phyloP scores from a whole-genome alignment of 2,888 invertebrate species.

The Eulithis prunata region DNA sequence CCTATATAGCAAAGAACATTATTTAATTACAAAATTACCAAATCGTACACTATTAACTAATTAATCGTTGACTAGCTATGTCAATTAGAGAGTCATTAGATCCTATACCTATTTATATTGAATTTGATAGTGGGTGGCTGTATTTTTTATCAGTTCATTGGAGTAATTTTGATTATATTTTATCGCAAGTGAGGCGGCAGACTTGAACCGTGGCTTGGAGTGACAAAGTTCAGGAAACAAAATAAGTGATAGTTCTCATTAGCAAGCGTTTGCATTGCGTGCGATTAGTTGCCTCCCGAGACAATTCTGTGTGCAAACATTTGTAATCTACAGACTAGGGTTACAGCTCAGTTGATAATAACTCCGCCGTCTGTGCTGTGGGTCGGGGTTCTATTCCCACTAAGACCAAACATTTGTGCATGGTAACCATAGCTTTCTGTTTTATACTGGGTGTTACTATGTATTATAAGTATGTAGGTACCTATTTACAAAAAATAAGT shows the following conservation, averaged over 20 bases:
- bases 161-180: slow-evolving; percentile 4
- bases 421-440: too few relatives aligned
- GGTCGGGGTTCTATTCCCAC: too few relatives aligned
- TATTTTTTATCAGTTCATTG: slow-evolving; percentile 30
- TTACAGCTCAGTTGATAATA: too few relatives aligned
- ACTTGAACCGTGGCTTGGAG: background rate
- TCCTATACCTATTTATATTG: slow-evolving; percentile 33
- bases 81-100: slow-evolving; percentile 39
- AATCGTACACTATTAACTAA: slow-evolving; percentile 65
- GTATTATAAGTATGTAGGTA: too few relatives aligned
- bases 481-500: too few relatives aligned
- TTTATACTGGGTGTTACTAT: too few relatives aligned
- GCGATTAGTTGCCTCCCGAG: too few relatives aligned
- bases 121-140: slow-evolving; percentile 11
- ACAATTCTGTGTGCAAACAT: too few relatives aligned
- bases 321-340: too few relatives aligned
- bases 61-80: slow-evolving; percentile 53
- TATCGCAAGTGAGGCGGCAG: background rate
- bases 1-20: slow-evolving; percentile 64
- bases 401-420: too few relatives aligned
- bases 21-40: slow-evolving; percentile 61
- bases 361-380: too few relatives aligned
- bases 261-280: too few relatives aligned
- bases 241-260: background rate
- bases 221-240: background rate